Base-by-base conservation (phyloP, 2,113 vertebrate species). In the Oryzias woworae region DNA sequence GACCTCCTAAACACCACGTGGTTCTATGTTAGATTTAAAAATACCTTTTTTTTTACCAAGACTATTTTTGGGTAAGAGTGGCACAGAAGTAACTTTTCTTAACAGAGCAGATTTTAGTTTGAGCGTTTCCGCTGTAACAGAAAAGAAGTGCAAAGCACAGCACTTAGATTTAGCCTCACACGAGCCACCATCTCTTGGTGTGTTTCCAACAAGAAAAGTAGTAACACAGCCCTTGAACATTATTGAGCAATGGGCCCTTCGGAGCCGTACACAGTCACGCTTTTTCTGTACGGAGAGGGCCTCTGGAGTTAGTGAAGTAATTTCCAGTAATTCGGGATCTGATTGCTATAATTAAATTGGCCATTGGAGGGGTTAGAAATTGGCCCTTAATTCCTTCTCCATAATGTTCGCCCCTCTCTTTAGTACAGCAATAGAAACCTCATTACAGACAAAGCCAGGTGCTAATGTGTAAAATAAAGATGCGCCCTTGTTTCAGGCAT, bases 261-360 rank as follows among this genome's bases (percentile, higher is more conserved):
- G n/a, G 13, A 70, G 58, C 43, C 24, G 51, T 18, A 16, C 57
- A 64, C 64, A 71, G 69, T 43, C 59, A 36, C 47, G 56, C 42
- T 74, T 72, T 61, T 63, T 64, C 66, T 68, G 73, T 52, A 67
- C 44, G 12, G 4, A 77, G 64, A 57, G 43, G 18, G 58, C 60
- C 31, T 70, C 45, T 52, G 49, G 28, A 75, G 61, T 50, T 58
- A 67, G 64, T 66, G 58, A 73, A 81, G 66, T 72, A 1, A 15
- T 83, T 87, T 85, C 65, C n/a, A 24, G 66, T 73, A 75, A 84
- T 78, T 85, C 69, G 64, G 61, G 78, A 78, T 85, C 70, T 76
- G 83, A 86, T 82, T 81, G 77, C 59, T 28, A 73, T 88, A 87
- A 91, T 90, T 88, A 89, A 84, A 89, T 86, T 57, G 53, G 80